Percentiles rank a stretch among this genome's conserved stretches.
These are phyloP conservation scores for Semnornis frantzii DNA, from an alignment of 2,113 vertebrate genomes.

Conservation along the genomic window DNA sequence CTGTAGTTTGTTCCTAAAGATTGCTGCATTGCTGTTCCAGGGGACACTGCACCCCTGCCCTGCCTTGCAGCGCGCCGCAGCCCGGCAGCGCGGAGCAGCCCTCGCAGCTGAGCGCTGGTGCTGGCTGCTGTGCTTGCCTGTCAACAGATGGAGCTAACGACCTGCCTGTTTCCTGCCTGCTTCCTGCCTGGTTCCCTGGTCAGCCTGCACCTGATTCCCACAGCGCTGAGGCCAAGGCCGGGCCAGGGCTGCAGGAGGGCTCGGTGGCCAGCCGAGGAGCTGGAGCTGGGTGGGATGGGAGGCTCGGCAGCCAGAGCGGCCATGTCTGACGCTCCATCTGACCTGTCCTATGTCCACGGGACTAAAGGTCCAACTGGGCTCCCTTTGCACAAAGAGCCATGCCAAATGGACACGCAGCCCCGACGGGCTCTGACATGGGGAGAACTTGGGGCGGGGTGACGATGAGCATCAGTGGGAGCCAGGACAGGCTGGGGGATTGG, in stretches of 20 bases:
- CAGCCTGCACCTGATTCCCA: not conserved
- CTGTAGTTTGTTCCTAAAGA: not conserved
- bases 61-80: not conserved
- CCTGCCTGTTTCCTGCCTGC: not conserved
- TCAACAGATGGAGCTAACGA: slow-evolving; percentile 22
- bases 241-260: not conserved
- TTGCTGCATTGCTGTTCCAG: not conserved
- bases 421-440: fast-evolving
- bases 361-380: fast-evolving
- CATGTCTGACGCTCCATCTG: fast-evolving
- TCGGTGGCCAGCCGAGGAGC: not conserved
- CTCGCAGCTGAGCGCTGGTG: not conserved
- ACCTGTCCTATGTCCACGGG: fast-evolving
- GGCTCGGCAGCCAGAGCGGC: not conserved
- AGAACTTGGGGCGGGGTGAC: not conserved
- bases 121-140: not conserved
- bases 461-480: not conserved
- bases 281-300: not conserved
- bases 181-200: too few relatives aligned
- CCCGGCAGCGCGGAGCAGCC: not conserved
- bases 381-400: fast-evolving
- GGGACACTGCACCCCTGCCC: not conserved
- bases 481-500: not conserved
- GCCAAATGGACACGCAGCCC: not conserved
- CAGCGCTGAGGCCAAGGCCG: not conserved